Percentiles rank a stretch among this genome's conserved stretches.
These are phyloP conservation scores for Apamea sordens DNA, from an alignment of 2,888 invertebrate genomes.

Conservation along the genomic window DNA sequence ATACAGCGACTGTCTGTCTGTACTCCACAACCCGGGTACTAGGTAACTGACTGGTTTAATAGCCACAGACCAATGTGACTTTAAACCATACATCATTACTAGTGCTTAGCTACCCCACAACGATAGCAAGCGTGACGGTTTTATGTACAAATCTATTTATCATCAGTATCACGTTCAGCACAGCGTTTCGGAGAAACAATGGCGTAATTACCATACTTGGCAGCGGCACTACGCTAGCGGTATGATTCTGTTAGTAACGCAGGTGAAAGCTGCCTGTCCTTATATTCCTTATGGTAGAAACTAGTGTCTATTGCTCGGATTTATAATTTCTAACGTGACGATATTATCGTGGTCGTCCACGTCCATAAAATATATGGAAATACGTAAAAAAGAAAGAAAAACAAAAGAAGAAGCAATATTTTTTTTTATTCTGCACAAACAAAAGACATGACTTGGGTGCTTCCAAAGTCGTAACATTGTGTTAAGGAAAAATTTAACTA, in stretches of 20 bases:
- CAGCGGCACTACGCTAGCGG: conserved; percentile 9
- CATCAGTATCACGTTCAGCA: conserved; percentile 53
- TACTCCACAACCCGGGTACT: neutral
- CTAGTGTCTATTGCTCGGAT: neutral
- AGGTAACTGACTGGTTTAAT: neutral
- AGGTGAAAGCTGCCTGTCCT: conserved; percentile 45
- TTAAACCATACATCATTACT: conserved; percentile 21
- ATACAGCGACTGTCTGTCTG: neutral
- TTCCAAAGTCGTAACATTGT: no score
- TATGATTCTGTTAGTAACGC: conserved; percentile 34
- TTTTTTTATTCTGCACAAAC: no score
- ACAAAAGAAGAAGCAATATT: no score
- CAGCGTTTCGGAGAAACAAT: conserved; percentile 42
- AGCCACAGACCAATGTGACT: neutral
- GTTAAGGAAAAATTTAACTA: no score
- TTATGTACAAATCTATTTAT: conserved; percentile 56
- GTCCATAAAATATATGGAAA: neutral
- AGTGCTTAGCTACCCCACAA: conserved; percentile 25
- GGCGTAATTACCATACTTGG: conserved; percentile 57
- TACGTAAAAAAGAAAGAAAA: no score
- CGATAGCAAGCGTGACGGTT: conserved; percentile 49
- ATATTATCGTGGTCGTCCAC: neutral
- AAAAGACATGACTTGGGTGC: no score
- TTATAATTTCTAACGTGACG: neutral
- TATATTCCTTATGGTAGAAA: neutral